These are phyloP conservation scores for Trissolcus japonicus DNA, from an alignment of 2,888 invertebrate genomes.

Conservation along the genomic window DNA sequence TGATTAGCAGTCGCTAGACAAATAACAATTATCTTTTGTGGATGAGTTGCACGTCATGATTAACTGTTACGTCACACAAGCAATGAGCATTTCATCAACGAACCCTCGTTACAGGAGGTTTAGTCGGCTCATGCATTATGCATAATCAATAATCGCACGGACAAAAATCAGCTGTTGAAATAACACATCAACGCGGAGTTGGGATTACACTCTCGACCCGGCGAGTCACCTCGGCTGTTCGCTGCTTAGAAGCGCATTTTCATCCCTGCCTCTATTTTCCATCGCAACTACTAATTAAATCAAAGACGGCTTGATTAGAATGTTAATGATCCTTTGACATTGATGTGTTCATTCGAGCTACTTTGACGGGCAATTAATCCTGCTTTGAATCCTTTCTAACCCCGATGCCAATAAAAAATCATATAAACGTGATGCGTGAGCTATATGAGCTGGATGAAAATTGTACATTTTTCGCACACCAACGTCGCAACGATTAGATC, in stretches of 20 bases:
- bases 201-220: too few relatives aligned
- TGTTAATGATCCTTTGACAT: conserved; percentile 23
- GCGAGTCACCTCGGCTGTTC: background rate
- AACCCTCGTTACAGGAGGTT: conserved; percentile 46
- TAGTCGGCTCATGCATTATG: conserved; percentile 52
- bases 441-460: background rate
- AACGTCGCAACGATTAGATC: too few relatives aligned
- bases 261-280: conserved; percentile 12
- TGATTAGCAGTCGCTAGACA: conserved; percentile 10
- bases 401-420: too few relatives aligned
- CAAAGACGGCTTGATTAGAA: conserved; percentile 31
- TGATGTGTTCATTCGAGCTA: conserved; percentile 25
- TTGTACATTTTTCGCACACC: too few relatives aligned
- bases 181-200: conserved; percentile 43
- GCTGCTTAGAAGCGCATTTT: conserved; percentile 8
- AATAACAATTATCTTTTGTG: conserved; percentile 32
- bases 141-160: conserved; percentile 47
- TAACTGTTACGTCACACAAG: conserved; percentile 47
- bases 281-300: conserved; percentile 38
- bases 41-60: conserved; percentile 46
- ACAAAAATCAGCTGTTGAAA: conserved; percentile 47
- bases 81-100: conserved; percentile 50
- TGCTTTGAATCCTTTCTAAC: background rate
- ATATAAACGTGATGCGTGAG: background rate
- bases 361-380: conserved; percentile 25